phyloP scores from a whole-genome alignment of 2,888 invertebrate genomes.

The Stomorhina lunata region DNA sequence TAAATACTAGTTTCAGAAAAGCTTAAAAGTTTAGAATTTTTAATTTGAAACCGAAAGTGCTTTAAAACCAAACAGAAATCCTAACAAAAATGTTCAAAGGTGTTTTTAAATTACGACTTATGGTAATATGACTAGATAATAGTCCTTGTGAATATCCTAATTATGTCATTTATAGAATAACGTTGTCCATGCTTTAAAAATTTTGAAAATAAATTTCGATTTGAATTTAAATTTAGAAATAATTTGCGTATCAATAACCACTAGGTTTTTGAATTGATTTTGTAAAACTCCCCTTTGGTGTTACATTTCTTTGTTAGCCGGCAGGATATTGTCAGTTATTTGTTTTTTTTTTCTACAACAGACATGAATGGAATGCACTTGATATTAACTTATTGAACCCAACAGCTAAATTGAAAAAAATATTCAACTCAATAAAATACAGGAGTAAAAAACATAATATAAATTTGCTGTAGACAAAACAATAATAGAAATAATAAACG shows the following conservation, averaged over 20 bases:
- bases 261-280: slow-evolving; percentile 5
- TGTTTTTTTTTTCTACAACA: slow-evolving; percentile 13
- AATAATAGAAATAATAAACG: slow-evolving; percentile 58
- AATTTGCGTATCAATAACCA: slow-evolving; percentile 59
- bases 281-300: slow-evolving; percentile 53
- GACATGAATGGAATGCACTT: slow-evolving; percentile 56
- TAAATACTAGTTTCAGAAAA: no score
- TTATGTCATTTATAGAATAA: no score
- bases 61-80: no score
- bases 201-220: neutral
- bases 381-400: slow-evolving; percentile 66
- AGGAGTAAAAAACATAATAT: slow-evolving; percentile 23
- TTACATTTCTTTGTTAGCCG: slow-evolving; percentile 49
- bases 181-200: no score
- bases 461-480: slow-evolving; percentile 53
- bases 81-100: no score
- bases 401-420: slow-evolving; percentile 62
- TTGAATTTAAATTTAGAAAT: slow-evolving; percentile 36
- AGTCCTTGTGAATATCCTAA: no score
- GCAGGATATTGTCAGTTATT: slow-evolving; percentile 66
- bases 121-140: no score
- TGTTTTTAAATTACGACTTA: no score
- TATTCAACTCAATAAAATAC: slow-evolving; percentile 49
- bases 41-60: no score
- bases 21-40: no score